Conservation (phyloP, 2,888 invertebrate genomes). For the Cerastoderma edule region DNA sequence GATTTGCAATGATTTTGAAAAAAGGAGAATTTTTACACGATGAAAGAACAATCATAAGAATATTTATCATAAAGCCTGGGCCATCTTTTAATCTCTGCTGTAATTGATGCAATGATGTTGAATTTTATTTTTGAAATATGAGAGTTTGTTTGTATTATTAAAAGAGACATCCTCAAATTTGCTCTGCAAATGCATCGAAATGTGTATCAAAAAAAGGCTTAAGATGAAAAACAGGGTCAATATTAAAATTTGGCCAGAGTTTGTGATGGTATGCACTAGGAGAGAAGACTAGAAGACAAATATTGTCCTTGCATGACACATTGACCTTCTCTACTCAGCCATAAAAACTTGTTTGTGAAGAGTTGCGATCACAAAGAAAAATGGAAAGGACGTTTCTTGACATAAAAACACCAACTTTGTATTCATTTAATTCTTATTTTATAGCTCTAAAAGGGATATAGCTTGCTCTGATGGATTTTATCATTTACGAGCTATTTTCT, state of each 20-base stretch:
- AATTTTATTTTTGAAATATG: too few relatives aligned
- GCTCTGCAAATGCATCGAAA: too few relatives aligned
- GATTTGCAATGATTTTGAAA: too few relatives aligned
- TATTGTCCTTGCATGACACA: not conserved
- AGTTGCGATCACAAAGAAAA: not conserved
- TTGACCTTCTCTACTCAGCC: not conserved
- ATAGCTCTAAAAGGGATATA: slow-evolving; percentile 3
- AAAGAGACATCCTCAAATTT: too few relatives aligned
- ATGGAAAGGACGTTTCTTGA: not conserved
- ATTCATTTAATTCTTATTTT: slow-evolving; percentile 20
- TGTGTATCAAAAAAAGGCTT: too few relatives aligned
- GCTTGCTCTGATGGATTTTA: slow-evolving; percentile 17
- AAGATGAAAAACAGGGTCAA: too few relatives aligned
- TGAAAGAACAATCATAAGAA: too few relatives aligned
- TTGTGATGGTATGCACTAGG: not conserved
- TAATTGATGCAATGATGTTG: too few relatives aligned
- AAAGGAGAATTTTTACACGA: too few relatives aligned
- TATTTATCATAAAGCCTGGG: too few relatives aligned
- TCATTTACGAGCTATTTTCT: not conserved
- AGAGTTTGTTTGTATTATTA: too few relatives aligned
- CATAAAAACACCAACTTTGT: slow-evolving; percentile 11
- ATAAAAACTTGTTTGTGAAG: not conserved
- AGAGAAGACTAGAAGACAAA: not conserved
- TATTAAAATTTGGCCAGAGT: not conserved
- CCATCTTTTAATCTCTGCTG: too few relatives aligned